Conservation (phyloP, 2,888 invertebrate species). For the Eristalinus sepulchralis region DNA sequence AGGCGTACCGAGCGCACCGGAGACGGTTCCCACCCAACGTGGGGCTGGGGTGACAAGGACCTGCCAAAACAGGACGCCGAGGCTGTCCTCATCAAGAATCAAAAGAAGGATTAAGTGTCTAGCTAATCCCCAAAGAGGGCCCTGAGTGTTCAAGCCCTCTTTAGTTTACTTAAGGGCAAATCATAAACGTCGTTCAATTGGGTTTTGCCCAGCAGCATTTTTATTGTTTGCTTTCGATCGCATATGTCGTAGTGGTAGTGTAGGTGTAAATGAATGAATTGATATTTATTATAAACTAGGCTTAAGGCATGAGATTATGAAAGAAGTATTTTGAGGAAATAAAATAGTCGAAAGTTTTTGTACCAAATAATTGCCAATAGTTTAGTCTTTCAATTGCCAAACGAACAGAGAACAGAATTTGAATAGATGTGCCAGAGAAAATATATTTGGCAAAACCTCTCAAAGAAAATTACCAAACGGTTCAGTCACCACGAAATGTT, state of each 20-base stretch:
- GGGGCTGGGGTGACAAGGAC: slow-evolving; percentile 91
- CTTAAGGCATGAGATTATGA: slow-evolving; percentile 35
- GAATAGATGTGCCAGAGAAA: neutral
- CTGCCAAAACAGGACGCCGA: slow-evolving; percentile 83
- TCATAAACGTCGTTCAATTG: slow-evolving; percentile 15
- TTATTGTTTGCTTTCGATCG: slow-evolving; percentile 20
- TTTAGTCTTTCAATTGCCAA: neutral
- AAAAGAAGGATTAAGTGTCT: slow-evolving; percentile 82
- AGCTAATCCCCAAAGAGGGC: slow-evolving; percentile 10
- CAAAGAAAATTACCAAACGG: no score
- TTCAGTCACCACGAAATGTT: no score
- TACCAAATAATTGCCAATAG: neutral
- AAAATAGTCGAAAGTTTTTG: slow-evolving; percentile 19
- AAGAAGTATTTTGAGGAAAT: slow-evolving; percentile 44
- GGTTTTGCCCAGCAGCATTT: slow-evolving; percentile 28
- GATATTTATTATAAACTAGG: slow-evolving; percentile 63
- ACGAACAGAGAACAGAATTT: neutral
- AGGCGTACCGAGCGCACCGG: slow-evolving; percentile 88
- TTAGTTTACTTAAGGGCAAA: slow-evolving; percentile 12
- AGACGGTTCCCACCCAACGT: slow-evolving; percentile 87
- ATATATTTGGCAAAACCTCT: no score
- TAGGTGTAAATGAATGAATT: slow-evolving; percentile 44
- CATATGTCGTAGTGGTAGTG: slow-evolving; percentile 41
- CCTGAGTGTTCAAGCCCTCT: slow-evolving; percentile 20
- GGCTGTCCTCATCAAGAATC: slow-evolving; percentile 83